These are phyloP conservation scores for Pinna nobilis DNA, from an alignment of 1,140 invertebrate genomes.

Conservation along the genomic window DNA sequence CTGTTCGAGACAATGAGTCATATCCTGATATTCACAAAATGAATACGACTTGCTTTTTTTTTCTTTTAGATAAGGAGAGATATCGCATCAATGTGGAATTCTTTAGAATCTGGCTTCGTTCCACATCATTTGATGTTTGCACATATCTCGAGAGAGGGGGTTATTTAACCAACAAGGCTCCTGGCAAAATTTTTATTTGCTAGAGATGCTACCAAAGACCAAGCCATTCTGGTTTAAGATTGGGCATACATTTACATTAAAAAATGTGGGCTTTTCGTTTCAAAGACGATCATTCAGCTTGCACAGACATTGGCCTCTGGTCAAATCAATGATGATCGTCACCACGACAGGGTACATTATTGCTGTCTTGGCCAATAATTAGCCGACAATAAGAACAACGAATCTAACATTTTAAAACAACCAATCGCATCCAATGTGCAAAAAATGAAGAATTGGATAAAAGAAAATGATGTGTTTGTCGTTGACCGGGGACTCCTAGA, in stretches of 20 bases:
- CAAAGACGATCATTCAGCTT: slow-evolving; percentile 5
- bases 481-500: slow-evolving; percentile 30
- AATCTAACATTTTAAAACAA: slow-evolving; percentile 8
- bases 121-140: slow-evolving; percentile 5
- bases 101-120: not conserved
- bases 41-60: not conserved
- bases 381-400: slow-evolving; percentile 7
- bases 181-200: slow-evolving; percentile 25
- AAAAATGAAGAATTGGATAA: slow-evolving; percentile 17
- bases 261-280: slow-evolving; percentile 31
- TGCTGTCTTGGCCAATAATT: slow-evolving; percentile 16
- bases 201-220: not conserved
- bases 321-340: slow-evolving; percentile 9
- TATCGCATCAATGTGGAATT: not conserved
- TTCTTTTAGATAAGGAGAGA: slow-evolving; percentile 8
- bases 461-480: slow-evolving; percentile 21
- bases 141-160: slow-evolving; percentile 3
- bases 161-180: slow-evolving; percentile 14
- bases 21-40: no score
- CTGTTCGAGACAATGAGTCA: no score
- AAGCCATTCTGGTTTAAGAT: slow-evolving; percentile 19
- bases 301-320: slow-evolving; percentile 1
- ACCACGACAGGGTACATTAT: slow-evolving; percentile 21
- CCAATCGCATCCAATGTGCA: slow-evolving; percentile 10
- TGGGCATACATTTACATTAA: slow-evolving; percentile 32